Evolutionary conservation across 2,888 invertebrate species (phyloP).

Genomic region (Scaptomyza tumidula): DNA sequence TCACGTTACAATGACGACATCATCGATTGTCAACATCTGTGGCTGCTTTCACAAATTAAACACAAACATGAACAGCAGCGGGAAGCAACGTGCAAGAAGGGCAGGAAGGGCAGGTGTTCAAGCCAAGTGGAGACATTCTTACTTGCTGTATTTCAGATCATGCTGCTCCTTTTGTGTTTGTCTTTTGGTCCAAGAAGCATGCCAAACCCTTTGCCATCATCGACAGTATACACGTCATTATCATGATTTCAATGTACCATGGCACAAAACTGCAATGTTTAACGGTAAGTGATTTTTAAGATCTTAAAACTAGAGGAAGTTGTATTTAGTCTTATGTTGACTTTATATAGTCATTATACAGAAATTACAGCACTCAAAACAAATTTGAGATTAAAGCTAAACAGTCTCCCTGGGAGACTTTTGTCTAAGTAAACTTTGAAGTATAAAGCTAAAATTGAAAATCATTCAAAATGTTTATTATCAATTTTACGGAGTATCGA

Average conservation of each 20-base stretch:
- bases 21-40: conserved; percentile 70
- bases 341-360: too few relatives aligned
- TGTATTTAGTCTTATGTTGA: too few relatives aligned
- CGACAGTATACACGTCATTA: conserved; percentile 5
- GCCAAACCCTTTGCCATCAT: conserved; percentile 26
- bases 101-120: conserved; percentile 6
- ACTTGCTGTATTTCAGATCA: conserved; percentile 17
- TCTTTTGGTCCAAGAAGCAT: conserved; percentile 38
- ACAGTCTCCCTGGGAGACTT: too few relatives aligned
- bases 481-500: too few relatives aligned
- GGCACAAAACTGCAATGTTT: not conserved
- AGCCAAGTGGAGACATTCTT: conserved; percentile 6
- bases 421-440: too few relatives aligned
- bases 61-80: conserved; percentile 55
- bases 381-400: too few relatives aligned
- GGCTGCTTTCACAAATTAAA: conserved; percentile 68
- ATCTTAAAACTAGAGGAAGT: too few relatives aligned
- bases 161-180: conserved; percentile 47
- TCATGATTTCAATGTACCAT: conserved; percentile 14
- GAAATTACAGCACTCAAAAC: too few relatives aligned
- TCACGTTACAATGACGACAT: conserved; percentile 56
- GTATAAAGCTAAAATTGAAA: too few relatives aligned
- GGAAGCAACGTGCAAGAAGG: not conserved
- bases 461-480: too few relatives aligned
- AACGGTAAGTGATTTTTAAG: too few relatives aligned